Evolutionary conservation across 53 echinoderm and acorn worm genomes (phyloP), one percentile per base, ranked within the genome.

Genomic region (Actinopyga echinites): DNA sequence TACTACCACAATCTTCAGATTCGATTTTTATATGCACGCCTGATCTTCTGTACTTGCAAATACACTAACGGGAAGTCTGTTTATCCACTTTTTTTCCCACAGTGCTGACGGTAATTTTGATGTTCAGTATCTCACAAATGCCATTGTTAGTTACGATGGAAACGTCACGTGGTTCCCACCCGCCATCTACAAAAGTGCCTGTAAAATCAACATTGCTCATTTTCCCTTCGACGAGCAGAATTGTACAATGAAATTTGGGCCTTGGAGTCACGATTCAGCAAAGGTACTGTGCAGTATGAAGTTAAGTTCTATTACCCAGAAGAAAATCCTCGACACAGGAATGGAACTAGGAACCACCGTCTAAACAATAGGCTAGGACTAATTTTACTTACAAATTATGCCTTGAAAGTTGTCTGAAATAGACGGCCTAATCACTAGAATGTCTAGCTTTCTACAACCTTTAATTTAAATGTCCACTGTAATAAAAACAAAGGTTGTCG

Each of bases 171-270:
- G 96, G 95, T 80, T 96, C 12, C 96, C 96, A 19, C 96, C 96
- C 5, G 96, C 96, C 6, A 96, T 96, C 34, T 96, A 93, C 86
- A 96, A 93, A 64, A 96, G 93, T 65, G 93, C 96, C n/a, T 96
- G 96, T 75, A 83, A 89, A 34, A 96, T 96, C 32, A 65, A 93
- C 82, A 96, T 96, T 75, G 93, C 89, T 67, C 91, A 86, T 74
- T 96, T 96, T 83, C 96, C 96, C 1, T 96, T 96, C 59, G 96
- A 95, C 64, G 95, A 96, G 53, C 96, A 96, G 44, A 57, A 52
- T 0, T 96, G 96, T 65, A 64, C 22, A 3, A 93, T 93, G 91
- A 93, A 93, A 77, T 93, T 96, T 57, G 96, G 96, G 0, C 91
- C 96, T 5, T 96, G 96, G 93, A 88, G 91, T n/a, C 93, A 93